Base-by-base conservation (phyloP, 2,797 vertebrate genomes). In the Cryptoprocta ferox region DNA sequence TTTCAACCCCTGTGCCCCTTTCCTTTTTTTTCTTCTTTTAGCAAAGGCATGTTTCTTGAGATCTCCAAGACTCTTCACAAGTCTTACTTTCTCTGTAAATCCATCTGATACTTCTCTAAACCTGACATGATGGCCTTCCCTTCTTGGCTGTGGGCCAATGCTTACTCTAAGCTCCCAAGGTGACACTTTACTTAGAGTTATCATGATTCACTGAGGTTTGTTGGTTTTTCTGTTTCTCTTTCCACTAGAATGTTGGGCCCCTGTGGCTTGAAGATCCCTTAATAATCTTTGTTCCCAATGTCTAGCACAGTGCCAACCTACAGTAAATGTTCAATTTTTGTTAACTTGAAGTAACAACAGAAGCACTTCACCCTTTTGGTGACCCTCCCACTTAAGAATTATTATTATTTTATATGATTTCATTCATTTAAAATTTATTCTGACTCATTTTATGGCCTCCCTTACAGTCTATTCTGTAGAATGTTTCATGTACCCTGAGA, bases 81-180 rank as follows among this genome's bases (percentile, higher is more conserved):
- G 16, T 79, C 9, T 76, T 42, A 24, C 2, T 87, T 78, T 61
- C 6, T 88, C 16, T n/a, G 3, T 56, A 61, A 75, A 92, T 12
- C 2, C 9, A 12, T 81, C 16, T 28, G 14, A 37, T 14, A 18
- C 37, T 85, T 65, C 13, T 26, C 19, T 2, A 61, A 26, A 3
- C 8, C 21, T 39, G 11, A 2, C 28, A 35, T 37, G 6, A 0
- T 3, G 7, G 5, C 39, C 28, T 32, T 42, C 18, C 14, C 5
- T 93, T 63, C 19, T 7, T 26, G 59, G 5, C 6, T 37, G 6
- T 32, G 3, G 30, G 42, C 39, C 0, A 4, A 0, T 89, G 81
- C 39, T 85, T 37, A 7, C 26, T 89, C 3, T 56, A 21, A 73
- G 0, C 24, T n/a, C 16, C 28, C n/a, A 80, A 70, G 76, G 14